A percentile compares a stretch with the other conserved stretches of the same genome.
Evolutionary conservation across 37 sponge, comb jelly and placozoan genomes (phyloP).

Genomic region (Hexactinellida sp.): DNA sequence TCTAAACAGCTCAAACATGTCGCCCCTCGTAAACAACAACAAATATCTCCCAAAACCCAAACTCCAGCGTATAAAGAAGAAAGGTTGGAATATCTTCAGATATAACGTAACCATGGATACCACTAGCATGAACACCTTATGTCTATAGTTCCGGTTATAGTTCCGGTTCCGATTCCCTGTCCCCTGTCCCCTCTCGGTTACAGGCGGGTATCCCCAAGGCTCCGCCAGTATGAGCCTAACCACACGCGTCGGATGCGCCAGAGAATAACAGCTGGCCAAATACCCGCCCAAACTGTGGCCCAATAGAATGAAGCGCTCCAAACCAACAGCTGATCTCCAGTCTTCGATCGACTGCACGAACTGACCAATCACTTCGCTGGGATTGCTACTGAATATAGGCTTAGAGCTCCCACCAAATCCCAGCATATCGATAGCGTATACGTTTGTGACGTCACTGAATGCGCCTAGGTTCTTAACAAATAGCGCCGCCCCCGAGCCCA

Average conservation of each 20-base stretch:
- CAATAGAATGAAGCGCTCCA: slow-evolving; percentile 52
- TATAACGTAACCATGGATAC: background rate
- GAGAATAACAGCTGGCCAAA: slow-evolving; percentile 42
- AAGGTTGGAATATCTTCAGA: background rate
- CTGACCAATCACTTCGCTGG: slow-evolving; percentile 19
- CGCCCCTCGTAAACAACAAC: slow-evolving; percentile 20
- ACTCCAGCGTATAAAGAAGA: background rate
- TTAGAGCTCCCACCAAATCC: slow-evolving; percentile 51
- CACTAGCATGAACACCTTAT: background rate
- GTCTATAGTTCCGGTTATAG: background rate
- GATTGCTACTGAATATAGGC: slow-evolving; percentile 22
- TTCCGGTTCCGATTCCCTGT: background rate
- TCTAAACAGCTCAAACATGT: slow-evolving; percentile 26
- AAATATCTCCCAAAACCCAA: background rate
- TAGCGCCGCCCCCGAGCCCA: slow-evolving; percentile 50
- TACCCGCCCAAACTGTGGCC: slow-evolving; percentile 83
- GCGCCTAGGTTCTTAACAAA: slow-evolving; percentile 49
- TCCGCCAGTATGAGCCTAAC: slow-evolving; percentile 59
- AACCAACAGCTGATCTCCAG: slow-evolving; percentile 47
- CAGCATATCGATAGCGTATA: slow-evolving; percentile 34
- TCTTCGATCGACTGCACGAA: slow-evolving; percentile 50
- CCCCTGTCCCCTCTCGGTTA: slow-evolving; percentile 15
- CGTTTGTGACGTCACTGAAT: slow-evolving; percentile 20
- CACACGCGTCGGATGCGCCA: slow-evolving; percentile 34
- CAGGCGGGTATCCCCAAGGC: slow-evolving; percentile 56